Conservation (phyloP, 2,888 invertebrate genomes). For the Therioaphis trifolii region DNA sequence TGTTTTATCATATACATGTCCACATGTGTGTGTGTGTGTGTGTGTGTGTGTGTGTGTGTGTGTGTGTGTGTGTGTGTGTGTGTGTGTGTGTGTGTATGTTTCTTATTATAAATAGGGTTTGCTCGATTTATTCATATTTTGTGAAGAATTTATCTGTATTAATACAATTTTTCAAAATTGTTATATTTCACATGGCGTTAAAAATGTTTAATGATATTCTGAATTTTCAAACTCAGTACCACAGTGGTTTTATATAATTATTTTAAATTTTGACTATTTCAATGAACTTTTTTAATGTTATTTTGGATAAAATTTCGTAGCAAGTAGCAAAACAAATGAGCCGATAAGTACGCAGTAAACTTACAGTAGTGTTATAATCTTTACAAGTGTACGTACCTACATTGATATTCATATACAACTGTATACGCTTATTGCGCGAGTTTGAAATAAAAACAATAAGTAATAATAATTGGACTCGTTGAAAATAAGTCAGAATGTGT, state of each 20-base stretch:
- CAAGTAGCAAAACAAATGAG: conserved; percentile 36
- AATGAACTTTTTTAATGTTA: neutral
- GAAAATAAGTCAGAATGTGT: too few species aligned
- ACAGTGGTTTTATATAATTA: neutral
- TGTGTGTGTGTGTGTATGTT: neutral
- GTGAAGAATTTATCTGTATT: neutral
- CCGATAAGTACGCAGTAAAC: conserved; percentile 38
- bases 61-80: neutral
- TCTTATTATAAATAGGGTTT: neutral
- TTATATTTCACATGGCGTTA: neutral
- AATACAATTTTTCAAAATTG: neutral
- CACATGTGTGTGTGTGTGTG: neutral
- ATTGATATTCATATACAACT: neutral
- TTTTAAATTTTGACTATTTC: neutral
- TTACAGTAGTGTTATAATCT: neutral
- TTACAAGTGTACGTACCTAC: neutral
- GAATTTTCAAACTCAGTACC: neutral
- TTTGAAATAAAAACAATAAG: neutral
- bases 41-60: neutral
- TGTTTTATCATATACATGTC: neutral
- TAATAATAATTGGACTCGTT: neutral
- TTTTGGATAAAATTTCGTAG: conserved; percentile 22
- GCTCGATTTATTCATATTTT: neutral
- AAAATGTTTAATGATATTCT: neutral
- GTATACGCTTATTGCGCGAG: neutral